Conservation (phyloP, 30 jellyfish, hydroid and myxozoan species). For the Hydractinia echinata region DNA sequence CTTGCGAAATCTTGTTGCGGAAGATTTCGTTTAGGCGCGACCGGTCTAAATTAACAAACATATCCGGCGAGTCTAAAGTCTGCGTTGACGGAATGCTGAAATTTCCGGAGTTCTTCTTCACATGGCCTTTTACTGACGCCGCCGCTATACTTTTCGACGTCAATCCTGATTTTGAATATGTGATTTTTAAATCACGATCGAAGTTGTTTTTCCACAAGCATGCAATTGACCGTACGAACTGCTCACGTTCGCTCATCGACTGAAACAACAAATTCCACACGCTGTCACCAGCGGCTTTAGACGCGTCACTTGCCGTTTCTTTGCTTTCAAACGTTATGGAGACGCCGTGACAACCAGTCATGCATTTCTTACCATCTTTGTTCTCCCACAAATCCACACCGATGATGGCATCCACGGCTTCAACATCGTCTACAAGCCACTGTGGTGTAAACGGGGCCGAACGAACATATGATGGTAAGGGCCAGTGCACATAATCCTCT, state of each 20-base stretch:
- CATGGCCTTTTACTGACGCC: slow-evolving; percentile 45
- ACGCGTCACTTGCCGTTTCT: neutral
- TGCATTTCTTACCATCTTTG: slow-evolving; percentile 23
- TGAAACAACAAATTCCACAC: slow-evolving; percentile 72
- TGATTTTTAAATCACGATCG: slow-evolving; percentile 55
- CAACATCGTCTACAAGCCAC: slow-evolving; percentile 83
- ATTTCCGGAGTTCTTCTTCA: slow-evolving; percentile 59
- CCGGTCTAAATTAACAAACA: slow-evolving; percentile 60
- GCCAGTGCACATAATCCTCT: slow-evolving; percentile 93
- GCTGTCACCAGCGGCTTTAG: neutral
- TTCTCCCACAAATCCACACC: slow-evolving; percentile 86
- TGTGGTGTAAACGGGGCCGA: slow-evolving; percentile 78
- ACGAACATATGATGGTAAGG: slow-evolving; percentile 72
- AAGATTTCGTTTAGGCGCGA: slow-evolving; percentile 50
- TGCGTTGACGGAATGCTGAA: slow-evolving; percentile 33
- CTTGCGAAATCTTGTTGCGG: slow-evolving; percentile 48
- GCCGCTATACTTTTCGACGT: slow-evolving; percentile 18
- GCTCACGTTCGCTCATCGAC: slow-evolving; percentile 80
- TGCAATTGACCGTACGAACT: slow-evolving; percentile 73
- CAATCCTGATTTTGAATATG: slow-evolving; percentile 44
- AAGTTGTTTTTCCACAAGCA: slow-evolving; percentile 86
- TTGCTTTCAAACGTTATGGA: slow-evolving; percentile 30
- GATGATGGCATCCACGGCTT: slow-evolving; percentile 46
- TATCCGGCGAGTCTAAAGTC: slow-evolving; percentile 61
- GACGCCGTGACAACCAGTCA: slow-evolving; percentile 33